Conservation (phyloP, 2,888 invertebrate species). For the Cephus rjabovi region DNA sequence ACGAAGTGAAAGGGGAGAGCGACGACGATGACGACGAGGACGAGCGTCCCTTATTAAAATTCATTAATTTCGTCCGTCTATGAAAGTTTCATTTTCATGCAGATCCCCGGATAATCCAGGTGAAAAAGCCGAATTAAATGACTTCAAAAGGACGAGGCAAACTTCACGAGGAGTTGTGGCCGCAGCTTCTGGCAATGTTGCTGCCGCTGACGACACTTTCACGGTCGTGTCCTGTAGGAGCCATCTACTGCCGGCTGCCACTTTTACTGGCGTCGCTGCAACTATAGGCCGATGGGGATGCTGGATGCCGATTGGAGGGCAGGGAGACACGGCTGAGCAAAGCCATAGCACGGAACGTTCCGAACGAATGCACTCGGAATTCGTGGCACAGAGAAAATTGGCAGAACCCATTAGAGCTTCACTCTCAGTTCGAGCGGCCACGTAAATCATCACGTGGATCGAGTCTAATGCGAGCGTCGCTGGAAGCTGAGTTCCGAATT, state of each 20-base stretch:
- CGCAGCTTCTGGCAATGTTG: not conserved
- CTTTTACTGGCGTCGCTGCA: not conserved
- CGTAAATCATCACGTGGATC: not conserved
- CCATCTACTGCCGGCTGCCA: not conserved
- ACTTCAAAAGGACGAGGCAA: conserved; percentile 27
- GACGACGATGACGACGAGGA: conserved; percentile 28
- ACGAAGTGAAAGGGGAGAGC: conserved; percentile 20
- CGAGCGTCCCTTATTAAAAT: conserved; percentile 60
- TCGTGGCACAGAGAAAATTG: not conserved
- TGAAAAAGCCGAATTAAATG: conserved; percentile 40
- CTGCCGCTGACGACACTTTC: not conserved
- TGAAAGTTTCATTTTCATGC: not conserved
- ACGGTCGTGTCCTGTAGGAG: not conserved
- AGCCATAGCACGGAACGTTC: not conserved
- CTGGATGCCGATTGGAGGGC: not conserved
- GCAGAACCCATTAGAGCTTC: not conserved
- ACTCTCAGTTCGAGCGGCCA: not conserved
- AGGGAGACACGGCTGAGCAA: not conserved
- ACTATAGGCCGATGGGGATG: not conserved
- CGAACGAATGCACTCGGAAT: not conserved
- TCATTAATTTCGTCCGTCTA: conserved; percentile 60
- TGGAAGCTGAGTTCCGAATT: not conserved
- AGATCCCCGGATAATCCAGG: conserved; percentile 40
- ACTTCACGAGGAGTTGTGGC: not conserved
- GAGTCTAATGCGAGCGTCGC: not conserved